Evolutionary conservation across 92 coral and sea anemone species (phyloP), one percentile per base, ranked within the genome.

Genomic region (Porites evermanni): DNA sequence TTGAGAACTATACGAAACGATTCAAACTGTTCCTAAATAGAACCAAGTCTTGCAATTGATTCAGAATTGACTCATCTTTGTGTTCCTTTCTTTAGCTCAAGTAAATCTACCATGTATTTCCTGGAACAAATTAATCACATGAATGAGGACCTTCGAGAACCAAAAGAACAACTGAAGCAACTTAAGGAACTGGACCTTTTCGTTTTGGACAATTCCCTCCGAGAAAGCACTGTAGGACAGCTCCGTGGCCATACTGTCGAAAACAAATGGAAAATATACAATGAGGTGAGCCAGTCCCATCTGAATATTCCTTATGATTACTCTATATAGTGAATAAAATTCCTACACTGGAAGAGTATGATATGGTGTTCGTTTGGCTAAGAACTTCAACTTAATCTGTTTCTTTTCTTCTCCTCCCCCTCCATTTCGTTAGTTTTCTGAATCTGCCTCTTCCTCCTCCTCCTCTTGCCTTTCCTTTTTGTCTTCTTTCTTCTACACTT

Each of bases 171-270:
- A n/a, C 82, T 83, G 8, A 68, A 90, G 71, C 78, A 74, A 54
- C 84, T 94, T 65, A 38, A 58, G 12, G 53, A 85, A 0, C 32
- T 74, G 64, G 93, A 91, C 32, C 72, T 94, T 21, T 94, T 94
- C 70, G 97, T 94, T 52, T 89, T 94, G 66, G 97, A 94, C 74
- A 94, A 94, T 76, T 91, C 97, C 4, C 89, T 93, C 21, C 97
- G 97, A 51, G 97, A 93, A 80, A 93, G 93, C 82, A 93, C 94
- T 9, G 97, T 93, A 0, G 97, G 94, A 4, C 97, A 93, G 85
- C 91, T 91, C 13, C 93, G 94, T 0, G 94, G 96, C 0, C 96
- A 93, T 67, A 93, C 96, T 8, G 78, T 91, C 29, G 96, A 93
- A 47, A 88, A 93, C 85, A 93, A 93, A 75, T 93, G 94, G 96